Conservation (phyloP, 1,140 invertebrate genomes). For the Microplitis mediator region DNA sequence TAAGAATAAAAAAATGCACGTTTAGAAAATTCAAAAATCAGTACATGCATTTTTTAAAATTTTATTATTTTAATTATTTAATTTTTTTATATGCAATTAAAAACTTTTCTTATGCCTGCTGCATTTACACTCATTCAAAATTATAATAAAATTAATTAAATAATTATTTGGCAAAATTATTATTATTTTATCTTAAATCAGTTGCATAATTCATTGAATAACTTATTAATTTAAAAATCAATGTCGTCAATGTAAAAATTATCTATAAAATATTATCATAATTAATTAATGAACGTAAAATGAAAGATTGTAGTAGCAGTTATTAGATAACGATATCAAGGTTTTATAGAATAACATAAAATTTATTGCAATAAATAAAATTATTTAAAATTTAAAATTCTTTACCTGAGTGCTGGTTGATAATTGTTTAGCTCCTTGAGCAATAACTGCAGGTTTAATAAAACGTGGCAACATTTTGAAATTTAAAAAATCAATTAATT, state of each 20-base stretch:
- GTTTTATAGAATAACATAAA: not conserved
- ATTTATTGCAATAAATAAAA: not conserved
- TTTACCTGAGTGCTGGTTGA: slow-evolving; percentile 52
- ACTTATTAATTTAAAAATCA: not conserved
- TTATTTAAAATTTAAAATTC: not conserved
- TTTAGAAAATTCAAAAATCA: too few relatives aligned
- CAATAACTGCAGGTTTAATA: slow-evolving; percentile 44
- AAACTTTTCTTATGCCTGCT: not conserved
- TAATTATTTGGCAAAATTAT: not conserved
- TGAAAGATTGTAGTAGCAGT: not conserved
- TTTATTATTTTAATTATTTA: too few relatives aligned
- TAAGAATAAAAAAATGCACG: not conserved
- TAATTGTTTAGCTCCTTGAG: slow-evolving; percentile 50
- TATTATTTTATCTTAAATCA: not conserved
- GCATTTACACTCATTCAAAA: not conserved
- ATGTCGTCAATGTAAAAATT: too few relatives aligned
- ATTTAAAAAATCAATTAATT: not conserved
- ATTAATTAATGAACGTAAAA: not conserved
- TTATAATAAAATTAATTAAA: too few relatives aligned
- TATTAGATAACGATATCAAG: not conserved
- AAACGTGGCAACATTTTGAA: slow-evolving; percentile 52
- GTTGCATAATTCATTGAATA: slow-evolving; percentile 29
- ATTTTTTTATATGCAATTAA: too few relatives aligned
- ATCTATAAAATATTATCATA: not conserved
- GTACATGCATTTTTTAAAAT: too few relatives aligned